Conservation (phyloP, 2,113 vertebrate genomes). For the Melanocharis versteri region DNA sequence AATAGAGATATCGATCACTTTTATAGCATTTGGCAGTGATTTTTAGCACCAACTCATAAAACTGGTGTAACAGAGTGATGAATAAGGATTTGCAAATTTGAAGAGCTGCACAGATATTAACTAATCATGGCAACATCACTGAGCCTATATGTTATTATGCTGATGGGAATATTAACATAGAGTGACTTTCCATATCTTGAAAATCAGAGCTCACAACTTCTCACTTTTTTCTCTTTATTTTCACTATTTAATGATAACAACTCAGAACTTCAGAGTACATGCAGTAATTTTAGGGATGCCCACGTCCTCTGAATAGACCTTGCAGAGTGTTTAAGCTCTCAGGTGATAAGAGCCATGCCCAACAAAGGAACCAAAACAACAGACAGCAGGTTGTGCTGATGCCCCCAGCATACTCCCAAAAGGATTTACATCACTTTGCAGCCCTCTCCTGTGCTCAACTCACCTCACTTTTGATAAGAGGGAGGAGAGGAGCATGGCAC, state of each 20-base stretch:
- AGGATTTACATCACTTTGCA: background rate
- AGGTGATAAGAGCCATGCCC: background rate
- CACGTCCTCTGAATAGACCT: background rate
- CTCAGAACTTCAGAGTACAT: background rate
- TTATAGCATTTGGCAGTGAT: background rate
- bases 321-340: background rate
- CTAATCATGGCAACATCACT: background rate
- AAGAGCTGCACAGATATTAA: slow-evolving; percentile 17
- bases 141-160: background rate
- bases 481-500: background rate
- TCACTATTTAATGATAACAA: background rate
- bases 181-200: background rate
- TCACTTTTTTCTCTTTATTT: background rate
- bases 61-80: background rate
- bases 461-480: background rate
- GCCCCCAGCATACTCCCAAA: background rate
- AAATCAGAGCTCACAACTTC: background rate
- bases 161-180: background rate
- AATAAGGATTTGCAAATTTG: background rate
- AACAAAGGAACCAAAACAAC: background rate
- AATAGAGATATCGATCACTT: background rate
- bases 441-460: background rate
- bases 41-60: slow-evolving; percentile 17
- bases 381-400: background rate
- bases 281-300: background rate